These are phyloP conservation scores for Ridgeia piscesae DNA, from an alignment of 1,140 invertebrate species.

Conservation along the genomic window DNA sequence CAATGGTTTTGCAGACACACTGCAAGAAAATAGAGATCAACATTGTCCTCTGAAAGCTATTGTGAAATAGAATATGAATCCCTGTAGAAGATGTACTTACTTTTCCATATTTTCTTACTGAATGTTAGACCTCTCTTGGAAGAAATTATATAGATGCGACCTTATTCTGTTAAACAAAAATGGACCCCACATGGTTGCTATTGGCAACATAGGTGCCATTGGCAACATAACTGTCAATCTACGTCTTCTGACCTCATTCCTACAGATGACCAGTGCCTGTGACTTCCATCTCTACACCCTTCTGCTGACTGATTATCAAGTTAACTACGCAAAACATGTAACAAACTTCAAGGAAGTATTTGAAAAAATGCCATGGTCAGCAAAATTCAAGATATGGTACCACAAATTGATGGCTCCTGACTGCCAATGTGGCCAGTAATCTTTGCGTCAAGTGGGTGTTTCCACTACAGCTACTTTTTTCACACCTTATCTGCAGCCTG, in stretches of 20 bases:
- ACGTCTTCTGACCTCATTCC: too few species aligned
- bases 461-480: background rate
- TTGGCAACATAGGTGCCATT: background rate
- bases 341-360: background rate
- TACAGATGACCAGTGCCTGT: too few species aligned
- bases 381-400: background rate
- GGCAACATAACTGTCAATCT: background rate
- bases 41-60: background rate
- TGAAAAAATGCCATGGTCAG: background rate
- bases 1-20: background rate
- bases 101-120: too few species aligned
- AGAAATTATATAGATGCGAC: too few species aligned
- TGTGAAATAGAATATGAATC: too few species aligned
- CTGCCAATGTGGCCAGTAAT: background rate
- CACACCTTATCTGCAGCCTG: background rate
- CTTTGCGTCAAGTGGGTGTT: background rate
- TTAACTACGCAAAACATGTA: background rate
- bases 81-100: too few species aligned
- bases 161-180: background rate
- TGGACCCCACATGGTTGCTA: background rate
- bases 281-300: too few species aligned
- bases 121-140: too few species aligned
- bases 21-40: background rate
- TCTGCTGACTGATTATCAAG: too few species aligned
- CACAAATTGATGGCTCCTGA: background rate